Evolutionary conservation across 1,140 invertebrate genomes (phyloP), one percentile per base, ranked within the genome.

Genomic region (Venturia canescens): DNA sequence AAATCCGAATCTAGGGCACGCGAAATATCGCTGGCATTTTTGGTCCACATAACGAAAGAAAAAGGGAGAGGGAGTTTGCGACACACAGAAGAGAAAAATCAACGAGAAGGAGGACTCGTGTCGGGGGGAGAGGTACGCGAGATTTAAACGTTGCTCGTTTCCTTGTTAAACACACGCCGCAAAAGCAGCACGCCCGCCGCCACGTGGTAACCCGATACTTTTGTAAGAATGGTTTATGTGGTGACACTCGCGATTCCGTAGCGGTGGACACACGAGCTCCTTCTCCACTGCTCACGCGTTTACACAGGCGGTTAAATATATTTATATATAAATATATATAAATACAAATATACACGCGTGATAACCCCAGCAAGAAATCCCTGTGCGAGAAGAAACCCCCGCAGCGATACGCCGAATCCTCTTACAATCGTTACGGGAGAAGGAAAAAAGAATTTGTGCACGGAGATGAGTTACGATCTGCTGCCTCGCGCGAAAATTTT

Each of bases 201-300:
- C 38, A 75, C 80, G 48, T 70, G 75, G 90, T 90, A 91, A 91
- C 88, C 82, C 85, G 90, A 91, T 90, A 91, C 89, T 89, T 90
- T 90, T 85, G 85, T 81, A 80, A 74, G 88, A 86, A 89, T 91
- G 86, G 87, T 91, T 91, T 91, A 91, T 91, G 88, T 86, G 88
- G 89, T 90, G 90, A 91, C 89, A 89, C 85, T 88, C 85, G 86
- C 83, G 85, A 88, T 88, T 88, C 75, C 84, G 80, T 83, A 83
- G 69, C 26, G 69, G 86, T 85, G 79, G 87, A 87, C 87, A 87
- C 86, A 88, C 85, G 86, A 88, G 83, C 83, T 63, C 21, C 57
- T 53, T 26, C 84, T 81, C 50, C 80, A 50, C 6, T 57, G n/a
- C 23, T 15, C 13, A 53, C 50, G 50, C n/a, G 71, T 26, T 50